Evolutionary conservation across 2,888 invertebrate genomes (phyloP).

Genomic region (Lagria hirta): DNA sequence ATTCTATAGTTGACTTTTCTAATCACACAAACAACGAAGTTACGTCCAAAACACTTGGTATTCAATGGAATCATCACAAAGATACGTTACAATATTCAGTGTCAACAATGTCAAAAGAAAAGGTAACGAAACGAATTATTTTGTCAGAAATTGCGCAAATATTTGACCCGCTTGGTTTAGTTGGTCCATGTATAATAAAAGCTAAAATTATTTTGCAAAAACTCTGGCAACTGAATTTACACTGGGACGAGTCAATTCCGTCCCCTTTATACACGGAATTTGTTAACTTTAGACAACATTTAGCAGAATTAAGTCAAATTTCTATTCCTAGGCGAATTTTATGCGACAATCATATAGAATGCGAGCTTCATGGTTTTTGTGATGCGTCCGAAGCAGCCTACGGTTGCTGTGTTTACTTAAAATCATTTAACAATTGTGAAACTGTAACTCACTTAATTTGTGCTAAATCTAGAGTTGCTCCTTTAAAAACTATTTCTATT

Average conservation of each 20-base stretch:
- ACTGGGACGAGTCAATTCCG: slow-evolving; percentile 20
- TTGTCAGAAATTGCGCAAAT: slow-evolving; percentile 13
- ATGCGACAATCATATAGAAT: not conserved
- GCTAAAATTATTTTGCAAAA: slow-evolving; percentile 16
- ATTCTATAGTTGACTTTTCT: not conserved
- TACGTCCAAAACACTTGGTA: slow-evolving; percentile 19
- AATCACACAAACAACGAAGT: not conserved
- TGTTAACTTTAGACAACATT: not conserved
- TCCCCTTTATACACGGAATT: slow-evolving; percentile 1
- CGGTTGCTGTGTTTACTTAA: slow-evolving; percentile 14
- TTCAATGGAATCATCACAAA: slow-evolving; percentile 14
- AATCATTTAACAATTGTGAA: not conserved
- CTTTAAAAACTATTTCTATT: slow-evolving; percentile 6
- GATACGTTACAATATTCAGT: slow-evolving; percentile 16
- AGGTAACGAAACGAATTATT: slow-evolving; percentile 11
- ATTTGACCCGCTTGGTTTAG: slow-evolving; percentile 19
- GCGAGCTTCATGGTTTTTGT: slow-evolving; percentile 16
- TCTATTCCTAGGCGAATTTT: not conserved
- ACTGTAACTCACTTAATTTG: slow-evolving; percentile 1
- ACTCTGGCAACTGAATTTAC: slow-evolving; percentile 11
- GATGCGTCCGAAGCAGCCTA: slow-evolving; percentile 9
- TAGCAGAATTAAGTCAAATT: not conserved
- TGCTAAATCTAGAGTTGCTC: slow-evolving; percentile 11
- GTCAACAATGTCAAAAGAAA: not conserved
- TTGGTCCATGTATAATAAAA: slow-evolving; percentile 7